phyloP scores from a whole-genome alignment of 2,797 vertebrate species.

The Anguilla megastoma region DNA sequence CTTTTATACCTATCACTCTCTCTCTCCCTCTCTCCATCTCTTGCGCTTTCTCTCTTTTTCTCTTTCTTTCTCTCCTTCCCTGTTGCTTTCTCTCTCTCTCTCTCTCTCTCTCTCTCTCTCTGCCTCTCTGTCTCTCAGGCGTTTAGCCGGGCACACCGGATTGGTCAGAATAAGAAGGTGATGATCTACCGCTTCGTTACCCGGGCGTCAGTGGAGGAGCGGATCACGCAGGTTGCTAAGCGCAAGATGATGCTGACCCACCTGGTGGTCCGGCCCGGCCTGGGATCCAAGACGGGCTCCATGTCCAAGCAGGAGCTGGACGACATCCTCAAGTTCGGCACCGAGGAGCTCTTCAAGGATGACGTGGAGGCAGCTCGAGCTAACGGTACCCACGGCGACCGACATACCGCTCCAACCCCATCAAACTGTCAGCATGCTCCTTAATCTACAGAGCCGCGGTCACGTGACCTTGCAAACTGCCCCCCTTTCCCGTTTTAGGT shows the following conservation, averaged over 20 bases:
- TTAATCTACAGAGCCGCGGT: conserved; percentile 28
- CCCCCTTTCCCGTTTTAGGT: conserved; percentile 64
- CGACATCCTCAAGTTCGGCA: conserved; percentile 97
- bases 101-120: not conserved
- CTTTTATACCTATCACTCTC: not conserved
- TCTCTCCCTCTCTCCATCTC: not conserved
- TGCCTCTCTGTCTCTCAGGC: conserved; percentile 70
- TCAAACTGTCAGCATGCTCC: not conserved
- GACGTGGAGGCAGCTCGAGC: conserved; percentile 85
- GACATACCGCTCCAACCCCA: conserved; percentile 46
- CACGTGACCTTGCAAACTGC: conserved; percentile 48
- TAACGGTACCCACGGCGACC: conserved; percentile 54
- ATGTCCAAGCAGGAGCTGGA: conserved; percentile 98
- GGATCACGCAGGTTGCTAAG: conserved; percentile 98
- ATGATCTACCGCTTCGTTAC: conserved; percentile 99
- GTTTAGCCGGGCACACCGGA: conserved; percentile 95
- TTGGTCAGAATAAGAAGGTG: conserved; percentile 96
- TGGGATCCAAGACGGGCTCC: conserved; percentile 96
- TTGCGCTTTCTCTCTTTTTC: not conserved
- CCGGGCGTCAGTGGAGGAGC: conserved; percentile 91
- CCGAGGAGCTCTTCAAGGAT: conserved; percentile 97
- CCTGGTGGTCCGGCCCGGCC: conserved; percentile 90
- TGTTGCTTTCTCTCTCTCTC: too few relatives aligned
- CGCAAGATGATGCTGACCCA: conserved; percentile 99
- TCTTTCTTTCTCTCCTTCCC: not conserved